These are phyloP conservation scores for Abscondita cerata DNA, from an alignment of 2,888 invertebrate genomes.

Conservation along the genomic window DNA sequence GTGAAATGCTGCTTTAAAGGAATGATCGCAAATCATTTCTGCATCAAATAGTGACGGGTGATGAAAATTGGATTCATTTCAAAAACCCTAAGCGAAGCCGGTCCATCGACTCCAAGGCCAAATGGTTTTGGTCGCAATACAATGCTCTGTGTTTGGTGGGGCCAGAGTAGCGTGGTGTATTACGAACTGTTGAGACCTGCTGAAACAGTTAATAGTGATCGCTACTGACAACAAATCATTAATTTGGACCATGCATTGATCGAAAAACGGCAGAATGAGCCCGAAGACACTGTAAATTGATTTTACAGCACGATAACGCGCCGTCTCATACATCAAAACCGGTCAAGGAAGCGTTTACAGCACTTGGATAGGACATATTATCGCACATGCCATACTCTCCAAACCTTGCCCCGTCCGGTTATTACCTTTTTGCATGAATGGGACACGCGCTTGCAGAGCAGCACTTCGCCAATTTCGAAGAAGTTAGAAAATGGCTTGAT, in stretches of 20 bases:
- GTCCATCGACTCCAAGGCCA: conserved; percentile 34
- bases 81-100: conserved; percentile 26
- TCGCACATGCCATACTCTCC: conserved; percentile 30
- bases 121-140: conserved; percentile 34
- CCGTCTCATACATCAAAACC: conserved; percentile 10
- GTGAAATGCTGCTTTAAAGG: conserved; percentile 16
- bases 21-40: neutral
- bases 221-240: conserved; percentile 30
- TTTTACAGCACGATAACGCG: neutral
- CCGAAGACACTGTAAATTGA: neutral
- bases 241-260: conserved; percentile 18
- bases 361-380: conserved; percentile 27
- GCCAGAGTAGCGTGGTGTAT: conserved; percentile 33
- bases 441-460: conserved; percentile 16
- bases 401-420: conserved; percentile 31
- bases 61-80: conserved; percentile 33
- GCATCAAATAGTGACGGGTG: conserved; percentile 31
- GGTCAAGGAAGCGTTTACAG: conserved; percentile 8
- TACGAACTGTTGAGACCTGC: conserved; percentile 33
- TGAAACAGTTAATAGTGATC: conserved; percentile 25
- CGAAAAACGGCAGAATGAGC: neutral
- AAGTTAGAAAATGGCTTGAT: conserved; percentile 5
- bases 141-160: conserved; percentile 39
- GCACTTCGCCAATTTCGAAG: conserved; percentile 18
- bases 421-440: too few species aligned